Conservation (phyloP, 2,888 invertebrate genomes). For the Lasioglossum pauxillum region DNA sequence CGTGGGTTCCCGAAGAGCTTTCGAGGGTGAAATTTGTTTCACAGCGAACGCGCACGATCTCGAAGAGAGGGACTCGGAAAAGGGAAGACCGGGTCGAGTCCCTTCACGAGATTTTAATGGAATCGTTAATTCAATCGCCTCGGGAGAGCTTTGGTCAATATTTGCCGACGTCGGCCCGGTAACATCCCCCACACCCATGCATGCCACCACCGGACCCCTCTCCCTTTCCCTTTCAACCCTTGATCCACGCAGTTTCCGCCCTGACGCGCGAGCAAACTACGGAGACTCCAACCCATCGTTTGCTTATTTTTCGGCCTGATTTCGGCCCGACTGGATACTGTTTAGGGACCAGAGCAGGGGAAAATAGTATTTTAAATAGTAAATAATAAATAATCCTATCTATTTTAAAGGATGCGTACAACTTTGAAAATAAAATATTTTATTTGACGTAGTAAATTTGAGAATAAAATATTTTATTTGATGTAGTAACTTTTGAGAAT, state of each 20-base stretch:
- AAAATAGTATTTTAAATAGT: too few relatives aligned
- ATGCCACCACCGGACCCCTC: background rate
- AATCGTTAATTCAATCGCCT: conserved; percentile 74
- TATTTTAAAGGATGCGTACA: too few relatives aligned
- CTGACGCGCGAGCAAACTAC: conserved; percentile 26
- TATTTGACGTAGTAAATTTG: too few relatives aligned
- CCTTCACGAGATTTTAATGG: conserved; percentile 69
- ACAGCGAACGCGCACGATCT: background rate
- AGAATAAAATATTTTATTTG: too few relatives aligned
- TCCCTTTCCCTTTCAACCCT: background rate
- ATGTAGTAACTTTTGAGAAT: too few relatives aligned
- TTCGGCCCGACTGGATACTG: background rate
- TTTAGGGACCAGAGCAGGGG: too few relatives aligned
- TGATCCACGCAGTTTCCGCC: background rate
- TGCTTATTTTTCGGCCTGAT: background rate
- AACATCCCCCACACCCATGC: conserved; percentile 22
- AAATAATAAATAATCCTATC: too few relatives aligned
- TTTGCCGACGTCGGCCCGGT: conserved; percentile 60
- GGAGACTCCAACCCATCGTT: background rate
- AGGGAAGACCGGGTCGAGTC: conserved; percentile 30
- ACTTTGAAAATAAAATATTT: too few relatives aligned
- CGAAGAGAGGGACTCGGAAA: conserved; percentile 18
- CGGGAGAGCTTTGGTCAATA: conserved; percentile 68
- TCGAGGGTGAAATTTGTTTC: conserved; percentile 10
- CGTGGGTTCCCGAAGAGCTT: background rate